These are phyloP conservation scores for Prorops nasuta DNA, from an alignment of 1,140 invertebrate genomes.

Conservation along the genomic window DNA sequence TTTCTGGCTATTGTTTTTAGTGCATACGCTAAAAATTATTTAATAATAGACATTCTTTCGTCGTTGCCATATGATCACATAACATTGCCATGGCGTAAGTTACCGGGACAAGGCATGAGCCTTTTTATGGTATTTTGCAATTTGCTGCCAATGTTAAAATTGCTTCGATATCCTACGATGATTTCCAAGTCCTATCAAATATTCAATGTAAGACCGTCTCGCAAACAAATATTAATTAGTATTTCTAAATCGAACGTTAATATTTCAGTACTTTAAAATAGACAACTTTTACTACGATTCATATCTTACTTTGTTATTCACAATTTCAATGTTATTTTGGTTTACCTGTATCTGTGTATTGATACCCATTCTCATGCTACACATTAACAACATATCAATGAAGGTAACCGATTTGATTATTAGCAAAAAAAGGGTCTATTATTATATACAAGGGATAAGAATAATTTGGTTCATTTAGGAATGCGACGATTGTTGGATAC, in stretches of 20 bases:
- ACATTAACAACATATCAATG: constrained; percentile 14
- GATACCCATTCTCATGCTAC: constrained; percentile 33
- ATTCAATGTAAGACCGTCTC: constrained; percentile 31
- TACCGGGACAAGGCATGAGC: constrained; percentile 28
- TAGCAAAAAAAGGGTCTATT: constrained; percentile 1
- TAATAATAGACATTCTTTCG: constrained; percentile 40
- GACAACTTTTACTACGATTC: constrained; percentile 34
- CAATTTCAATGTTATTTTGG: constrained; percentile 44
- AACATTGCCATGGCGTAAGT: constrained; percentile 38
- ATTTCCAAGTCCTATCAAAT: constrained; percentile 28
- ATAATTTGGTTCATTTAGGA: constrained; percentile 23
- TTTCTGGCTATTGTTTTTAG: too few species aligned
- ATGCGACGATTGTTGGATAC: constrained; percentile 39
- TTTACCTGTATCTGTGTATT: constrained; percentile 44
- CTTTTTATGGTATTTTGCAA: constrained; percentile 32
- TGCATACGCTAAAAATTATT: constrained; percentile 31
- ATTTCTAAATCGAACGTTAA: neutral
- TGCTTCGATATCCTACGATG: constrained; percentile 38
- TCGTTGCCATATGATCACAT: constrained; percentile 46
- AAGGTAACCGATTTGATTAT: constrained; percentile 14
- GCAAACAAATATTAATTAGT: neutral
- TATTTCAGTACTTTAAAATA: constrained; percentile 39
- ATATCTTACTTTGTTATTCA: constrained; percentile 31
- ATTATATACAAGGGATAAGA: neutral
- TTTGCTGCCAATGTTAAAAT: constrained; percentile 44